Base-by-base conservation (phyloP, 2,888 invertebrate species). In the Synanthedon vespiformis region DNA sequence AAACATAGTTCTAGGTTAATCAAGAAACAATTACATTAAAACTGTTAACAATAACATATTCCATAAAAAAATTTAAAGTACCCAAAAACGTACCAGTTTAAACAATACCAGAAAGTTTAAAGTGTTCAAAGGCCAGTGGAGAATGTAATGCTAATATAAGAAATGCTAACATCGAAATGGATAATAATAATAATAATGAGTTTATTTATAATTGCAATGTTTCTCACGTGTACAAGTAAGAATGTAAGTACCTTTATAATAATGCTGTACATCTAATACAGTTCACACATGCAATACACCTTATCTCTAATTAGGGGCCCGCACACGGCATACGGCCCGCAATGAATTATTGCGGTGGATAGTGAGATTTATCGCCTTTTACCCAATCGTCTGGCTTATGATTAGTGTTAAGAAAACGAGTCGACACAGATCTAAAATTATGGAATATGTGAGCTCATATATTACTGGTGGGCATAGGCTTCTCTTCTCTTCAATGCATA, bases 321-420 rank as follows among this genome's bases (percentile, higher is more conserved):
- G 41, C 40, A 14, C 22, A 51, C 48, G 16, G 58, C 51, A 14
- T n/a, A 51, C 48, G 16, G 48, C 22, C 48, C 22, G 58, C 59
- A 55, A 54, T 67, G 64, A 72, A 62, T 71, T 67, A 71, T 61
- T 53, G 57, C 53, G 56, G 22, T 18, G 16, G 48, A 48, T 18
- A 58, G 57, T 18, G 51, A 63, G 68, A 77, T 76, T 77, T 77
- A 77, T 73, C 60, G 64, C 67, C 72, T 61, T 63, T 65, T 69
- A 63, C 66, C 65, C 63, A 70, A 67, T 72, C 64, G 65, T 61
- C 55, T 54, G 67, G 58, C 64, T 72, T 73, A 75, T 74, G 74
- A 74, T 73, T 70, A 68, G 67, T 69, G 62, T 56, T 48, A 53
- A 58, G 56, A 54, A 47, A 55, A 53, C 51, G 56, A 51, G 49